These are phyloP conservation scores for Megastigmus dorsalis DNA, from an alignment of 2,888 invertebrate genomes.

Conservation along the genomic window DNA sequence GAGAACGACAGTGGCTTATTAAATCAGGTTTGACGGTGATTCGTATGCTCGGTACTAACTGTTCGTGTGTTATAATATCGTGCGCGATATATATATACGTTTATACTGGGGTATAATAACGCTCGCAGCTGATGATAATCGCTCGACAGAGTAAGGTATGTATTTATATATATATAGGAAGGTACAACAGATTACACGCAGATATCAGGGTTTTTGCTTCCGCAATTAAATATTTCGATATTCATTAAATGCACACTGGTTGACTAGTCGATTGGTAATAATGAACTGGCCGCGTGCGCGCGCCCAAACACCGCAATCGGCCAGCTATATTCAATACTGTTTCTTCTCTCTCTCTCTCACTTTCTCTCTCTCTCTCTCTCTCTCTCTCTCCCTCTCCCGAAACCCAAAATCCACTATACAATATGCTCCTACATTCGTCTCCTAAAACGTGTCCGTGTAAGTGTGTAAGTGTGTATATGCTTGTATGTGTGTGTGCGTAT, in stretches of 20 bases:
- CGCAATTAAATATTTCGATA: slow-evolving; percentile 1
- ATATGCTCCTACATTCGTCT: not conserved
- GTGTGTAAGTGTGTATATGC: not conserved
- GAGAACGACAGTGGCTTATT: not conserved
- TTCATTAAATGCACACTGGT: slow-evolving; percentile 56
- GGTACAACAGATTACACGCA: too few species aligned
- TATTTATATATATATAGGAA: too few species aligned
- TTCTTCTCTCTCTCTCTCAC: not conserved
- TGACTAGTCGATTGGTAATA: slow-evolving; percentile 55
- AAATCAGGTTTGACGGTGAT: too few species aligned
- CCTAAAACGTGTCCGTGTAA: not conserved
- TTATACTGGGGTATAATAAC: too few species aligned
- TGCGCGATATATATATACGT: too few species aligned
- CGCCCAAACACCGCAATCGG: not conserved
- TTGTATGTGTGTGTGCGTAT: not conserved
- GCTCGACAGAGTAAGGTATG: too few species aligned
- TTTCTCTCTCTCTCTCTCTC: slow-evolving; percentile 8
- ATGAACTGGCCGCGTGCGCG: slow-evolving; percentile 26
- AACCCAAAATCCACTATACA: not conserved
- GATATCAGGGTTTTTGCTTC: too few species aligned
- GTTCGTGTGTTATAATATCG: too few species aligned
- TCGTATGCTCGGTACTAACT: too few species aligned
- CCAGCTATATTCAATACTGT: slow-evolving; percentile 25
- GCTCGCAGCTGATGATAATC: too few species aligned
- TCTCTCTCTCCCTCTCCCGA: not conserved